phyloP scores from a whole-genome alignment of 2,797 vertebrate genomes.

The Rousettus madagascariensis region DNA sequence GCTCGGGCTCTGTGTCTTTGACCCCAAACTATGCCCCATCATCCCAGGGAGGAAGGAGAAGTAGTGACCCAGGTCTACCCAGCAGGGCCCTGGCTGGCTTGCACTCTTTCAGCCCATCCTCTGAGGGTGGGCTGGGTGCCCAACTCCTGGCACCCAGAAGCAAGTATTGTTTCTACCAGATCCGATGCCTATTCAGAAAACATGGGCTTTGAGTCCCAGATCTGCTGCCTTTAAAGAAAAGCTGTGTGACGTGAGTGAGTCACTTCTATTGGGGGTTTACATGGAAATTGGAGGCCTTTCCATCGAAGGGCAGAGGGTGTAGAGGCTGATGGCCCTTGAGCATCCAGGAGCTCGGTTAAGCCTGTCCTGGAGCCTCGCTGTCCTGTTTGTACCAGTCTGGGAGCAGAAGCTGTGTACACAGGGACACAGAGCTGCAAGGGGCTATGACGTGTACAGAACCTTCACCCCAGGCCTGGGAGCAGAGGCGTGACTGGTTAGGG shows the following conservation, averaged over 20 bases:
- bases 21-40: background rate
- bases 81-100: background rate
- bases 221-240: background rate
- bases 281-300: background rate
- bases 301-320: background rate
- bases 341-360: background rate
- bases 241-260: background rate
- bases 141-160: background rate
- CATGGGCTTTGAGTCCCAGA: background rate
- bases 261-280: background rate
- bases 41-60: background rate
- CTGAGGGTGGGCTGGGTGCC: background rate
- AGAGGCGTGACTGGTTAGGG: background rate
- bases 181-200: background rate
- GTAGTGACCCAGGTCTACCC: background rate
- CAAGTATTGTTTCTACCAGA: background rate
- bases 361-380: background rate
- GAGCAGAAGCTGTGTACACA: background rate
- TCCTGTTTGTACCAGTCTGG: background rate
- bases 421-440: background rate
- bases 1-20: background rate
- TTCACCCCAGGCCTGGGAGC: background rate
- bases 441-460: background rate
- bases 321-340: background rate
- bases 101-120: background rate